These are phyloP conservation scores for Orchestia grillus DNA, from an alignment of 1,140 invertebrate genomes.

Conservation along the genomic window DNA sequence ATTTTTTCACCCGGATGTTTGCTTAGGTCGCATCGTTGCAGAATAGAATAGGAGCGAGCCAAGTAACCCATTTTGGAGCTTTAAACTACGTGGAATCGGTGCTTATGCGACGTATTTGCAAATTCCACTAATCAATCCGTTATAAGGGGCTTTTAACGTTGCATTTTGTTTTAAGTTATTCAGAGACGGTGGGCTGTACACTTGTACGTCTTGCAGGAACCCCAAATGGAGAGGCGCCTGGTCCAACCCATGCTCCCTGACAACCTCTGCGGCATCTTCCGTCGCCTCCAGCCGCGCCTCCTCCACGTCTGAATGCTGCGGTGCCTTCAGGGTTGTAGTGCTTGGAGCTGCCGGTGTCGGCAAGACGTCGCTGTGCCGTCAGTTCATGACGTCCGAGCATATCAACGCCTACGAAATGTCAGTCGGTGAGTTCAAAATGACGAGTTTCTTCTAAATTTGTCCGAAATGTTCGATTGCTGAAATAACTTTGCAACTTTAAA, in stretches of 20 bases:
- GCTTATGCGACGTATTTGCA: too few relatives aligned
- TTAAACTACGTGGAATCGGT: too few relatives aligned
- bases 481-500: background rate
- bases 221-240: slow-evolving; percentile 60
- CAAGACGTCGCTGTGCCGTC: slow-evolving; percentile 88
- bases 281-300: slow-evolving; percentile 66
- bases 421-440: slow-evolving; percentile 76
- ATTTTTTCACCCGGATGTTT: too few relatives aligned
- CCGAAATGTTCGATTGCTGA: background rate
- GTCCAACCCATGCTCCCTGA: slow-evolving; percentile 65
- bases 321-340: slow-evolving; percentile 82
- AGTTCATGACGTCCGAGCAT: slow-evolving; percentile 95
- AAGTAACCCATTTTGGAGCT: too few relatives aligned
- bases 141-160: too few relatives aligned
- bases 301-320: slow-evolving; percentile 63
- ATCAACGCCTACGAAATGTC: slow-evolving; percentile 93
- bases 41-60: too few relatives aligned
- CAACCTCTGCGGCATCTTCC: slow-evolving; percentile 66
- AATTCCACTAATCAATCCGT: too few relatives aligned
- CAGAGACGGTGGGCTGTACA: background rate
- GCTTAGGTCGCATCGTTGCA: too few relatives aligned
- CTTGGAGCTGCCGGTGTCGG: slow-evolving; percentile 89
- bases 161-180: too few relatives aligned
- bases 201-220: background rate
- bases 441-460: background rate